Evolutionary conservation across 2,113 vertebrate genomes (phyloP).

Genomic region (Corythoichthys haematopterus): DNA sequence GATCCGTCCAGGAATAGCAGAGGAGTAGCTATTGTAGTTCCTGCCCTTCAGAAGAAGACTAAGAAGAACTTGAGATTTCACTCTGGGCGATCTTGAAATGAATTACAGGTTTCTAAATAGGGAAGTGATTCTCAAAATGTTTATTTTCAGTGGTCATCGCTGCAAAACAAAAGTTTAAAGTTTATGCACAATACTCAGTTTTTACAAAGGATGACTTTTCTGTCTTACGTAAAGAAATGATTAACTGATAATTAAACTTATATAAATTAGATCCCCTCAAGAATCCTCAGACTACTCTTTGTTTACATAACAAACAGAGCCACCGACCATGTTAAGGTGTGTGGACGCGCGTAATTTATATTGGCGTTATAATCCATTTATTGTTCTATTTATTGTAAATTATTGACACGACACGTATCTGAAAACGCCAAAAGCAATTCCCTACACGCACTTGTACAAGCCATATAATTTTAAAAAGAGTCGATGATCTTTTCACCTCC

Average conservation of each 20-base stretch:
- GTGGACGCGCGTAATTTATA: not conserved
- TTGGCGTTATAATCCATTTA: not conserved
- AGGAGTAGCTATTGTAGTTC: too few species aligned
- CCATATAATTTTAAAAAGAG: not conserved
- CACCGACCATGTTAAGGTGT: constrained; percentile 14
- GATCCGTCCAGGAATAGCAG: too few species aligned
- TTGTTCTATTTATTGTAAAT: not conserved
- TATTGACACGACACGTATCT: fast-evolving
- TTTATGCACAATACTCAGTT: not conserved
- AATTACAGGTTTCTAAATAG: not conserved
- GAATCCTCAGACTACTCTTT: constrained; percentile 65
- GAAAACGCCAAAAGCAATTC: not conserved
- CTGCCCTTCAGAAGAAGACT: too few species aligned
- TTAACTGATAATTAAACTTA: not conserved
- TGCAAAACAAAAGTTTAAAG: not conserved
- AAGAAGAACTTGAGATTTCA: too few species aligned
- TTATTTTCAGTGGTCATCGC: not conserved
- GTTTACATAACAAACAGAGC: constrained; percentile 76
- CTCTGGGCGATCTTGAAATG: too few species aligned
- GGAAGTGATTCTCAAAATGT: not conserved
- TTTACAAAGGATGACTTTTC: not conserved
- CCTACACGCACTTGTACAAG: not conserved
- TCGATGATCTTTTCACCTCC: not conserved
- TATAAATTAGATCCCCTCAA: not conserved
- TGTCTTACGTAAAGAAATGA: not conserved